Base-by-base conservation (phyloP, 2,113 vertebrate species). In the Jacana jacana region DNA sequence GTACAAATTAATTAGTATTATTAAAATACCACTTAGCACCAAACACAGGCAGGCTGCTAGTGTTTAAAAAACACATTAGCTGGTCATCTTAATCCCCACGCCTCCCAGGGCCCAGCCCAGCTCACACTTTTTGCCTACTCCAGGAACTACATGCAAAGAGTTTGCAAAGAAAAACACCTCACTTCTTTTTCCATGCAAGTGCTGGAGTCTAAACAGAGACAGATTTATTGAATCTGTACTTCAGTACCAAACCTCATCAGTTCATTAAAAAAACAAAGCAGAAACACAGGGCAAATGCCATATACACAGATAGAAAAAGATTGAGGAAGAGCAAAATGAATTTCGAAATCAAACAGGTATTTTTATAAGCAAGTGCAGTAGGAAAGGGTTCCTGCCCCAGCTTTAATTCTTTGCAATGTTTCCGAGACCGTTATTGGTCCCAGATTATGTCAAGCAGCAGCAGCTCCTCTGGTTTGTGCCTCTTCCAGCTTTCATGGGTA, bases 21-120 rank as follows among this genome's bases (percentile, higher is more conserved):
- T 83, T 95, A 86, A 91, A 96, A 88, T 63, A 63, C 37, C 93
- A 93, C 91, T 97, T 97, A 86, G 48, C 46, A 85, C 55, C 33
- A 89, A 75, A 72, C 46, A 66, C n/a, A 80, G 60, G 39, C 46
- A 93, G 60, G 88, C 25, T 60, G 52, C n/a, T 69, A 83, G 66
- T 58, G 49, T 81, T 93, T 89, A 85, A 96, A 85, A 88, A 83
- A 17, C 27, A 68, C 64, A 70, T 95, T 80, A 94, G 8, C 37
- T 88, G 76, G 58, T 63, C 87, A 66, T 72, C 27, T 46, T 31
- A 63, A 80, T 51, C 55, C 30, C n/a, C 2, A 0, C 8, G 17
- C 66, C 54, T 85, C 63, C 49, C 14, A 71, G 54, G 57, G 46
- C 49, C 66, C 44, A 15, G 60, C 15, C 2, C 37, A 80, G 19